Conservation (phyloP, 2,113 vertebrate species). For the Hemiscyllium ocellatum region DNA sequence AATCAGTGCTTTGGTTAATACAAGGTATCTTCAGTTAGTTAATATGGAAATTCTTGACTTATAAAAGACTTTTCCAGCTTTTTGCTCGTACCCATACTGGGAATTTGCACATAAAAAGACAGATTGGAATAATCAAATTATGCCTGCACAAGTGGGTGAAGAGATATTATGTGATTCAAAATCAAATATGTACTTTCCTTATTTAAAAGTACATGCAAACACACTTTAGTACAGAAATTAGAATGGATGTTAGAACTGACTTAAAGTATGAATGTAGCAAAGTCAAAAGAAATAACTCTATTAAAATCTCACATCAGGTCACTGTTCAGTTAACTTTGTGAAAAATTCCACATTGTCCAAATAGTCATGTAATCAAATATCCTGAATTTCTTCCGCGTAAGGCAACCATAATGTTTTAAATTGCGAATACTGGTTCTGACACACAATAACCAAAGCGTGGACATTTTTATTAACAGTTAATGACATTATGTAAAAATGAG, state of each 20-base stretch:
- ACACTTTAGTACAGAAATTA: neutral
- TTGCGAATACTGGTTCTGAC: neutral
- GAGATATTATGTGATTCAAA: neutral
- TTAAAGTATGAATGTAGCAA: neutral
- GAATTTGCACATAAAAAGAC: neutral
- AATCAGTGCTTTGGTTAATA: neutral
- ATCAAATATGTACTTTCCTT: neutral
- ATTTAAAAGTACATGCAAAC: neutral
- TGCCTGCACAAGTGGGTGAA: neutral
- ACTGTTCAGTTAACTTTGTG: neutral
- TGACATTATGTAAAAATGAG: neutral
- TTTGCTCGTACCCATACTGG: neutral
- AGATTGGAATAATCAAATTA: neutral
- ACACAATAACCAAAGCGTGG: neutral
- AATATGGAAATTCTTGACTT: neutral
- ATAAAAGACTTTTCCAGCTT: neutral
- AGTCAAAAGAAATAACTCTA: neutral
- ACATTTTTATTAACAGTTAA: neutral
- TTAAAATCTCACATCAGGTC: neutral
- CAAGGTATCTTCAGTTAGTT: neutral
- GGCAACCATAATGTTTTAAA: neutral
- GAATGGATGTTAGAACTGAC: neutral
- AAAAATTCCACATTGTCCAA: neutral
- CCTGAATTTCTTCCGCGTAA: neutral
- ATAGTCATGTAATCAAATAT: neutral